phyloP scores from a whole-genome alignment of 2,888 invertebrate genomes.

The Megamerina dolium region DNA sequence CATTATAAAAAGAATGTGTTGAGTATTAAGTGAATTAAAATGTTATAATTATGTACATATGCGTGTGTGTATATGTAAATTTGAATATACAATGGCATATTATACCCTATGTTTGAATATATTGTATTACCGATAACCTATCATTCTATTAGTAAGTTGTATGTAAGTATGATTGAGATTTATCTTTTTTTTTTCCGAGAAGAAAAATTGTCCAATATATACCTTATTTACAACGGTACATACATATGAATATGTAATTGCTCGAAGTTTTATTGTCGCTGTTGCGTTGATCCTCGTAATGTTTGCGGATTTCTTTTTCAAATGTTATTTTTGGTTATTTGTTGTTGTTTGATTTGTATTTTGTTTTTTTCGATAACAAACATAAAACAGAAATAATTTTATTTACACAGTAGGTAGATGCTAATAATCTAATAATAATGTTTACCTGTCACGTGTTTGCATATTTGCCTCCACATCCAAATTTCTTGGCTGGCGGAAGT shows the following conservation, averaged over 20 bases:
- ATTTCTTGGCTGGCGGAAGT: constrained; percentile 55
- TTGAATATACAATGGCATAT: too few species aligned
- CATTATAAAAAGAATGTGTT: constrained; percentile 16
- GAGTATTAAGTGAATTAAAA: not conserved
- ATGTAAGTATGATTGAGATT: too few species aligned
- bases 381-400: not conserved
- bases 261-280: constrained; percentile 36
- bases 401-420: constrained; percentile 10
- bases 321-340: constrained; percentile 8
- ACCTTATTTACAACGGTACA: too few species aligned
- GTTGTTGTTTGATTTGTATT: constrained; percentile 7
- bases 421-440: constrained; percentile 2
- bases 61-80: too few species aligned
- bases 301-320: constrained; percentile 45
- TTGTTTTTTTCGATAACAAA: not conserved
- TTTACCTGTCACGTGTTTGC: constrained; percentile 48
- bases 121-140: too few species aligned
- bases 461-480: constrained; percentile 53
- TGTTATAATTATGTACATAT: not conserved
- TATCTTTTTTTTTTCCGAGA: too few species aligned
- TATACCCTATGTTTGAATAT: too few species aligned
- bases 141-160: too few species aligned
- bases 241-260: too few species aligned
- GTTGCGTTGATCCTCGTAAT: constrained; percentile 46
- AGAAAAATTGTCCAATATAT: too few species aligned